phyloP scores from a whole-genome alignment of 2,888 invertebrate species.

The Lasioglossum villosulum region DNA sequence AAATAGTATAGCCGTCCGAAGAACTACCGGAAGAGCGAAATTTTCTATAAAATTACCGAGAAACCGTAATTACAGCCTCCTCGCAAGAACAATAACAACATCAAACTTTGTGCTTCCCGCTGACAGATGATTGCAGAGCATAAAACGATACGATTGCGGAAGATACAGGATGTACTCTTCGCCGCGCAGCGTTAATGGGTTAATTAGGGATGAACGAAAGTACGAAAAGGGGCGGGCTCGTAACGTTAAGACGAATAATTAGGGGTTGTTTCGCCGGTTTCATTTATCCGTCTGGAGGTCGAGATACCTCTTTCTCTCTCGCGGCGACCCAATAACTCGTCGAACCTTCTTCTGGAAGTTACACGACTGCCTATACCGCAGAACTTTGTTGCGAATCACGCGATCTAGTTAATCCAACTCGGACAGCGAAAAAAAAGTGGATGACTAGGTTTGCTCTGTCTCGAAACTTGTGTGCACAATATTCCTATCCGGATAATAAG shows the following conservation, averaged over 20 bases:
- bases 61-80: not conserved
- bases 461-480: not conserved
- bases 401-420: not conserved
- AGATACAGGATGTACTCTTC: not conserved
- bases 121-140: not conserved
- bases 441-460: not conserved
- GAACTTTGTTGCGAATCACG: constrained; percentile 14
- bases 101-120: not conserved
- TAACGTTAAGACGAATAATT: not conserved
- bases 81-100: not conserved
- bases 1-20: not conserved
- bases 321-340: not conserved
- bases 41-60: not conserved
- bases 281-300: not conserved
- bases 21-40: not conserved
- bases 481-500: not conserved
- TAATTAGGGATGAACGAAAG: not conserved
- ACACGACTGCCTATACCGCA: not conserved
- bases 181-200: not conserved
- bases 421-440: not conserved
- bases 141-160: not conserved
- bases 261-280: not conserved
- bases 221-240: not conserved
- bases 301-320: not conserved
- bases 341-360: constrained; percentile 11